Conservation (phyloP, 1,140 invertebrate species). For the Colletes gigas region DNA sequence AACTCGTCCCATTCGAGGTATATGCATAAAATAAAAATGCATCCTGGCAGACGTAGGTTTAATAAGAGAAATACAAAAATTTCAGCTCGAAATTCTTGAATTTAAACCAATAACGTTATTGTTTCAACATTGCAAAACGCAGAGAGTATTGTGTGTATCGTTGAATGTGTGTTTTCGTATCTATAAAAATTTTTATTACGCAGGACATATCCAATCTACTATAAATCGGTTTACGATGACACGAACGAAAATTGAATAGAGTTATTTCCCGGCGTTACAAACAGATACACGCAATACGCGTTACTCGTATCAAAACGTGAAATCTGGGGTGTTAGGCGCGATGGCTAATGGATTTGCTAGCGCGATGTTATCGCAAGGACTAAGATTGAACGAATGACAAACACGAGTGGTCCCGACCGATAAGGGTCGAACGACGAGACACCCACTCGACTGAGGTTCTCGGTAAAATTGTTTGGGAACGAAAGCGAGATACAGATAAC, state of each 20-base stretch:
- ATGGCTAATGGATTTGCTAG: conserved; percentile 27
- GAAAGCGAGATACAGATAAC: not conserved
- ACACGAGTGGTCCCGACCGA: conserved; percentile 27
- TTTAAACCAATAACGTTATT: no score
- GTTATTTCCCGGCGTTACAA: not conserved
- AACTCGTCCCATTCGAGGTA: no score
- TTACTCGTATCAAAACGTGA: conserved; percentile 9
- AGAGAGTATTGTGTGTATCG: no score
- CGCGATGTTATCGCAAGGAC: conserved; percentile 31
- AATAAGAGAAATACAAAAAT: no score
- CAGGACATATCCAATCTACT: no score
- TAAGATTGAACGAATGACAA: conserved; percentile 39
- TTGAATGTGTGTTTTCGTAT: no score
- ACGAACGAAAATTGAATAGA: no score
- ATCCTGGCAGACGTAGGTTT: no score
- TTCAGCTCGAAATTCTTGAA: no score
- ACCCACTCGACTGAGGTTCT: not conserved
- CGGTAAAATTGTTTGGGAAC: conserved; percentile 15
- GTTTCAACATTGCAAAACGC: no score
- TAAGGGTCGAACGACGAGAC: conserved; percentile 35
- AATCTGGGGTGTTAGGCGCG: not conserved
- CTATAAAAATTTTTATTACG: no score
- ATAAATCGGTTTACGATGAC: not conserved
- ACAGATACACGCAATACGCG: not conserved
- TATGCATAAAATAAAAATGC: no score